These are phyloP conservation scores for Drosophila persimilis DNA, from an alignment of 1,140 invertebrate species.

Conservation along the genomic window DNA sequence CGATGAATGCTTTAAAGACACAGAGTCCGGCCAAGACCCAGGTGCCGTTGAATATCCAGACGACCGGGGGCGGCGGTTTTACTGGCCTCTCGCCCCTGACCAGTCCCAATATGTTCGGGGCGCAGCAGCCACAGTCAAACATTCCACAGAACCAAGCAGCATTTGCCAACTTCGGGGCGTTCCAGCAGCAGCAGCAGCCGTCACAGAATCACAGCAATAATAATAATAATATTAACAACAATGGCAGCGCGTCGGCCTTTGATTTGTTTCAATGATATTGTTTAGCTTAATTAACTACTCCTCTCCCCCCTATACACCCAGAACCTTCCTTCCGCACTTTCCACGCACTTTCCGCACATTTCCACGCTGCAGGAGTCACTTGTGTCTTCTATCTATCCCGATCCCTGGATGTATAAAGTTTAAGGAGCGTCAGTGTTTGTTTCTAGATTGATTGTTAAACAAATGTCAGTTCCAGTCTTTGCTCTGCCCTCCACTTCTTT, in stretches of 20 bases:
- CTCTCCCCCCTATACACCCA: conserved; percentile 25
- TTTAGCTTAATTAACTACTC: conserved; percentile 61
- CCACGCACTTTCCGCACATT: conserved; percentile 35
- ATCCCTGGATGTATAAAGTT: conserved; percentile 46
- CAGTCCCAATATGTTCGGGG: conserved; percentile 67
- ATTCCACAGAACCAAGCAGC: conserved; percentile 73
- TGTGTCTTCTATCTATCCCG: conserved; percentile 8
- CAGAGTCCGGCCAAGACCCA: conserved; percentile 72
- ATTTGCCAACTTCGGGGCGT: conserved; percentile 81
- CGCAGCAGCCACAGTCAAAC: conserved; percentile 55
- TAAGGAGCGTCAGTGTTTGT: conserved; percentile 49
- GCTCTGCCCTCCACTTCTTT: not conserved
- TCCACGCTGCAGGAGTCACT: conserved; percentile 15
- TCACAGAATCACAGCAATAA: conserved; percentile 62
- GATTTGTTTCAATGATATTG: conserved; percentile 84
- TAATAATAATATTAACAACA: conserved; percentile 51
- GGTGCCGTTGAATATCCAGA: conserved; percentile 60
- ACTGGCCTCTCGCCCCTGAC: conserved; percentile 59
- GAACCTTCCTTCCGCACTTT: conserved; percentile 19
- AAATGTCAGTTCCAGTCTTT: conserved; percentile 18
- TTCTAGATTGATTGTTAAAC: conserved; percentile 66
- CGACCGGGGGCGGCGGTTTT: conserved; percentile 44
- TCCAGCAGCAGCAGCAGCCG: conserved; percentile 60
- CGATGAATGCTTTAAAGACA: conserved; percentile 94
- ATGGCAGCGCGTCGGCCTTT: conserved; percentile 67